phyloP scores from a whole-genome alignment of 2,797 vertebrate genomes.

The Apogon talboti region DNA sequence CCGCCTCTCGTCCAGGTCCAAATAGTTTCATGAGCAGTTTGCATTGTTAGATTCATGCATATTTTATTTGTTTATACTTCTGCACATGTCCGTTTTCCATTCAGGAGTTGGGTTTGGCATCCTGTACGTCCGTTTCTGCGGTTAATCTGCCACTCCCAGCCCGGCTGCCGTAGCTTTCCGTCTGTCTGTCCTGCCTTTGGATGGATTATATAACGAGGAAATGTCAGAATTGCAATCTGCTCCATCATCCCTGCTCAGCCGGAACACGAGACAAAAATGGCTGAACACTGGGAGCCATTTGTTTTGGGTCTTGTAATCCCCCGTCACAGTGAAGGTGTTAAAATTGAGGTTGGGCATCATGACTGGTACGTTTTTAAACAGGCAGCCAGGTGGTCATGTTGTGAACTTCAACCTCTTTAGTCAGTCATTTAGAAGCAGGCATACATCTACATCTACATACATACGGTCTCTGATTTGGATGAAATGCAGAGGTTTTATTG shows the following conservation, averaged over 20 bases:
- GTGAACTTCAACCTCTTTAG: constrained; percentile 14
- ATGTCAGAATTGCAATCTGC: constrained; percentile 59
- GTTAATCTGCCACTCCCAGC: constrained; percentile 41
- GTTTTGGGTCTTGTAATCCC: constrained; percentile 28
- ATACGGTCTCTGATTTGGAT: not conserved
- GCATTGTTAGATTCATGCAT: not conserved
- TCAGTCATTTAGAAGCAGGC: constrained; percentile 8
- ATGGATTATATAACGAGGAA: constrained; percentile 65
- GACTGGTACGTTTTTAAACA: constrained; percentile 20
- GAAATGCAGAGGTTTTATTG: not conserved
- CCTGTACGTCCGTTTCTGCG: not conserved
- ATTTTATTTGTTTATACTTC: constrained; percentile 13
- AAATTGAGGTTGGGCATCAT: constrained; percentile 26
- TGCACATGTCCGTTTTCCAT: constrained; percentile 1
- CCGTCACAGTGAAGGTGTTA: constrained; percentile 36
- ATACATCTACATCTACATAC: not conserved
- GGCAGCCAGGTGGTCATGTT: constrained; percentile 22
- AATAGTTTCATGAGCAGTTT: not conserved
- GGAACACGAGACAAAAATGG: constrained; percentile 27
- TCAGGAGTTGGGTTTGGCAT: not conserved
- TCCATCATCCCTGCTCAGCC: constrained; percentile 46
- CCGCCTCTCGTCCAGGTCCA: too few species aligned
- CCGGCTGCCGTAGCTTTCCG: constrained; percentile 7
- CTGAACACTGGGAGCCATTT: constrained; percentile 41
- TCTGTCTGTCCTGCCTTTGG: constrained; percentile 25